These are phyloP conservation scores for Panulirus ornatus DNA, from an alignment of 1,140 invertebrate genomes.

Conservation along the genomic window DNA sequence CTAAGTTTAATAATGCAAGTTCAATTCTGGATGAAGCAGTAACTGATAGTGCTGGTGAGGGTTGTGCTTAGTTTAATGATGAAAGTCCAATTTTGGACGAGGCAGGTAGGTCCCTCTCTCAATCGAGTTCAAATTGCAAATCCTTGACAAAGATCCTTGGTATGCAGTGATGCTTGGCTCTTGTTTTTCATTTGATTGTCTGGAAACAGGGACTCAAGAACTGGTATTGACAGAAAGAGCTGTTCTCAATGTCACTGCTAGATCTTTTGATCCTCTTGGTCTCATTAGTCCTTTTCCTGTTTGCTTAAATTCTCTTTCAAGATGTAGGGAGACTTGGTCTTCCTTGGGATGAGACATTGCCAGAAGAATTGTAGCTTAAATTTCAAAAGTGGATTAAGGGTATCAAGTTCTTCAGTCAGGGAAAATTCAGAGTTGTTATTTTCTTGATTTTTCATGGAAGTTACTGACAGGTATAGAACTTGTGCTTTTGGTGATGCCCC, in stretches of 20 bases:
- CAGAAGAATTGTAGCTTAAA: constrained; percentile 19
- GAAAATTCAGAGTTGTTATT: constrained; percentile 8
- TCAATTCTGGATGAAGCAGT: too few species aligned
- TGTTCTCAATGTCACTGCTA: constrained; percentile 17
- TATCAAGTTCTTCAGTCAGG: neutral
- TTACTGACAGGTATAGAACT: neutral
- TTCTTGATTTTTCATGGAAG: constrained; percentile 39
- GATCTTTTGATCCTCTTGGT: constrained; percentile 37
- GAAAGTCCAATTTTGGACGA: neutral
- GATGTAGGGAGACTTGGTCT: constrained; percentile 47
- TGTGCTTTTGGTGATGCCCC: neutral
- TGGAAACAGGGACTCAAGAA: neutral
- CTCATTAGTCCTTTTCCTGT: constrained; percentile 23
- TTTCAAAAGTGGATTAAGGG: constrained; percentile 32
- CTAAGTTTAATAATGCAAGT: neutral
- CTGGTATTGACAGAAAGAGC: constrained; percentile 24
- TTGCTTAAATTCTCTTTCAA: constrained; percentile 45
- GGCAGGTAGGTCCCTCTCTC: neutral
- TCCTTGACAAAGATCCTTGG: constrained; percentile 19
- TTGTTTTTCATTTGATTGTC: neutral
- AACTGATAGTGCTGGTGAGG: constrained; percentile 5
- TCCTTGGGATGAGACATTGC: constrained; percentile 25
- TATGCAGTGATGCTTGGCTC: neutral
- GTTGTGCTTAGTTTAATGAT: neutral
- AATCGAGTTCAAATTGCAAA: constrained; percentile 32